Evolutionary conservation across 2,888 invertebrate genomes (phyloP), one percentile per base, ranked within the genome.

Genomic region (Gari tellinella): DNA sequence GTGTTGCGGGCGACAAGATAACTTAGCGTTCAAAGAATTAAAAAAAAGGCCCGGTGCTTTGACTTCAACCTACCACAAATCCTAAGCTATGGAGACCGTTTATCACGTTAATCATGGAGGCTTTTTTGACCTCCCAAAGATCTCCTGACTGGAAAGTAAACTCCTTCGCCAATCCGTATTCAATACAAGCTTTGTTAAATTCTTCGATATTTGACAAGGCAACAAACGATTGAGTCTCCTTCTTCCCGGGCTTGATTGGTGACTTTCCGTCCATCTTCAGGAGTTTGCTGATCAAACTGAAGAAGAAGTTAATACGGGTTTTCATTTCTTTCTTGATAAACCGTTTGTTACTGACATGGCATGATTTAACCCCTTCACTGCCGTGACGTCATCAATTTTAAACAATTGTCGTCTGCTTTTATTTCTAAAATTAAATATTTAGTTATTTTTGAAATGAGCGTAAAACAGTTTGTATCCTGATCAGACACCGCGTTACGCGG

Each of bases 201-300:
- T 81, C 79, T 58, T 90, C 89, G 55, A 90, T 88, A 82, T 91
- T 91, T 72, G 88, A 86, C 88, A 89, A 84, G 41, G 88, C 88
- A 52, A 89, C 87, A 72, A 91, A 90, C n/a, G 88, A 86, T n/a
- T 89, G 85, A 55, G 75, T 72, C 8, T 82, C 86, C 62, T 90
- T 90, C 79, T 88, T 88, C 68, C 86, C 82, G 83, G 86, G 86
- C 21, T 48, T 63, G 15, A 90, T 74, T 25, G 84, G 72, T 5
- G 41, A 10, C 64, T 87, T 85, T 5, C 88, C 88, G 0, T 85
- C 87, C 21, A 79, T 43, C 46, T 81, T 84, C 69, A 90, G 70
- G 38, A 91, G 76, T 57, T 86, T 87, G 78, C 90, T 91, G 48
- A 90, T 82, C 49, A 90, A 60, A 61, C 91, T 91, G 79, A 8